phyloP scores from a whole-genome alignment of 2,888 invertebrate species.

The Acanthosepion lycidas region DNA sequence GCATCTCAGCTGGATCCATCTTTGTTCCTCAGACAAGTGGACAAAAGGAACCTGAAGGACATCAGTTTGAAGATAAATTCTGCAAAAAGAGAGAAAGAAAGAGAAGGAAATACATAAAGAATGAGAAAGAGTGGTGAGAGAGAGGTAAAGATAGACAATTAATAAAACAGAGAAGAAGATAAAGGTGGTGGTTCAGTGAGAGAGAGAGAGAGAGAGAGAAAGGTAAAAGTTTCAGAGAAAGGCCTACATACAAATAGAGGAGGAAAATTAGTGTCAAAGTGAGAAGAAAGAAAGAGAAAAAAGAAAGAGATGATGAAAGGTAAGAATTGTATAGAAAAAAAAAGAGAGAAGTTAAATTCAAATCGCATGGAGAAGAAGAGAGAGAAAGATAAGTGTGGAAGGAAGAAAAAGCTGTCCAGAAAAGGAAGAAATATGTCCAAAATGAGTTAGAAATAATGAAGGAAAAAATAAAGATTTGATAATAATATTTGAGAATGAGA shows the following conservation, averaged over 20 bases:
- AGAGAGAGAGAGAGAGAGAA: background rate
- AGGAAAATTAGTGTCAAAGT: background rate
- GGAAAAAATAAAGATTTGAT: too few species aligned
- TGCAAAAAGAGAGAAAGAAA: background rate
- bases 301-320: background rate
- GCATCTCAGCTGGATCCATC: background rate
- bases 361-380: too few species aligned
- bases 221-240: background rate
- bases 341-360: too few species aligned
- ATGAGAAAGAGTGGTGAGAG: background rate
- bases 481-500: too few species aligned
- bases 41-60: slow-evolving; percentile 20
- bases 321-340: too few species aligned
- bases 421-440: background rate
- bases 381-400: too few species aligned
- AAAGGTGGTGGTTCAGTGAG: background rate
- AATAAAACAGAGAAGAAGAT: background rate
- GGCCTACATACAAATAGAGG: background rate
- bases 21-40: background rate
- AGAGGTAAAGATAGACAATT: background rate
- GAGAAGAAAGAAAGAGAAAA: background rate
- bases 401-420: background rate
- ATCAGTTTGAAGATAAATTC: background rate
- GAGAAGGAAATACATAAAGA: background rate
- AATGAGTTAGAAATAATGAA: too few species aligned